Evolutionary conservation across 2,888 invertebrate species (phyloP), one percentile per base, ranked within the genome.

Genomic region (Mantis religiosa): DNA sequence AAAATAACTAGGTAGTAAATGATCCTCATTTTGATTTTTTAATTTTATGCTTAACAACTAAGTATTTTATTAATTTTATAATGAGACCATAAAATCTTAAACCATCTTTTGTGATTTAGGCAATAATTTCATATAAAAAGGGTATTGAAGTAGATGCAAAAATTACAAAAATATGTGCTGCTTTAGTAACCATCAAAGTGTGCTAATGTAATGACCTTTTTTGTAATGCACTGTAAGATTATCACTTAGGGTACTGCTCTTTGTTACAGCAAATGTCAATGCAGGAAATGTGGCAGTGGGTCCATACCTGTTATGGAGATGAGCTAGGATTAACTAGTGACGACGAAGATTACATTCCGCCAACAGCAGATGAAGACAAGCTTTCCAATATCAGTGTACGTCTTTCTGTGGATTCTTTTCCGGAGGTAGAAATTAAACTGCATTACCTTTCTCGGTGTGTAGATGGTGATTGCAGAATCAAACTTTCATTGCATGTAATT

Each of bases 241-340:
- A 34, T 83, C 3, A 27, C 7, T 41, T 12, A 6, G 9, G 41
- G 12, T 12, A 12, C 41, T 41, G 41, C 12, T 83, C 20, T 88
- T 88, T 88, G 25, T 71, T 92, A 6, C 92, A 95, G 95, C 97
- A 96, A 86, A 96, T 97, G 95, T 94, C 95, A 91, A 95, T 95
- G 90, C 96, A 96, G 92, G 97, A 98, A 93, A 95, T 98, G 93
- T 98, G 98, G 98, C 96, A 97, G 93, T 97, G 97, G 96, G 97
- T 99, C 90, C 98, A 98, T 94, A 96, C 96, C 92, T 97, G 97
- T 92, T 99, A 99, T 94, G 99, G 99, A 88, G 97, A 97, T 92
- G 98, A 99, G 94, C 94, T 99, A 91, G 98, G 98, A 84, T 95
- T 99, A 92, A 98, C 98, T 85, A 97, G 97, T 88, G 98, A 98